These are phyloP conservation scores for Excalfactoria chinensis DNA, from an alignment of 2,113 vertebrate genomes.

Conservation along the genomic window DNA sequence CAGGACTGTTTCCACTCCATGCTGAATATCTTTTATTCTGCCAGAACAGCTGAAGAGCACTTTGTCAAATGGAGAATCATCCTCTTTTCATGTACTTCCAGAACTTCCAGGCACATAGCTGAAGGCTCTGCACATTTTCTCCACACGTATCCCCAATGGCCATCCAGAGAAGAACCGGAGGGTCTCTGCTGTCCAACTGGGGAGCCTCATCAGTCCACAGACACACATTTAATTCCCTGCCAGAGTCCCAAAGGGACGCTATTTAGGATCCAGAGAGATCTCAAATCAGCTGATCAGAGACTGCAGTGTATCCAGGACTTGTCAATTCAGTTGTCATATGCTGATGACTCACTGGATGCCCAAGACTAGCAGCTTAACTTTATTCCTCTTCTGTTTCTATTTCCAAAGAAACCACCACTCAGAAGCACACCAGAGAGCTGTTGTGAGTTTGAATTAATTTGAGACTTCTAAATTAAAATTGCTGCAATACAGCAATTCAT, in stretches of 20 bases:
- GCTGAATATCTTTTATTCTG: not conserved
- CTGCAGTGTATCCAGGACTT: not conserved
- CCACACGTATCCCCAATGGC: not conserved
- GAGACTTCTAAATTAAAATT: slow-evolving; percentile 68
- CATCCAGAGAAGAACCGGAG: not conserved
- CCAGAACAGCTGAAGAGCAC: not conserved
- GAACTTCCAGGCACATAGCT: not conserved
- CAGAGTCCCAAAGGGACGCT: not conserved
- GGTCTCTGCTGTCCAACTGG: not conserved
- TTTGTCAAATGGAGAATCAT: not conserved
- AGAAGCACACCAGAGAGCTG: slow-evolving; percentile 31
- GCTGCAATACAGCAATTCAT: slow-evolving; percentile 67
- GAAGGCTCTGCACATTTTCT: not conserved
- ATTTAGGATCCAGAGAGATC: not conserved
- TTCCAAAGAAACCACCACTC: slow-evolving; percentile 43
- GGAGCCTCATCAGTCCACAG: not conserved
- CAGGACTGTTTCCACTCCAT: not conserved
- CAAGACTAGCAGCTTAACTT: slow-evolving; percentile 43
- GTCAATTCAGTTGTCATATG: not conserved
- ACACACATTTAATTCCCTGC: not conserved
- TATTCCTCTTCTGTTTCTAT: slow-evolving; percentile 44
- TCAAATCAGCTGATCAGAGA: not conserved
- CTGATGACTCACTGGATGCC: slow-evolving; percentile 12
- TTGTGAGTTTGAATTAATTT: slow-evolving; percentile 70
- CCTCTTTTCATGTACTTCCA: not conserved